Evolutionary conservation across 1,140 invertebrate genomes (phyloP).

Genomic region (Muscidifurax raptorellus): DNA sequence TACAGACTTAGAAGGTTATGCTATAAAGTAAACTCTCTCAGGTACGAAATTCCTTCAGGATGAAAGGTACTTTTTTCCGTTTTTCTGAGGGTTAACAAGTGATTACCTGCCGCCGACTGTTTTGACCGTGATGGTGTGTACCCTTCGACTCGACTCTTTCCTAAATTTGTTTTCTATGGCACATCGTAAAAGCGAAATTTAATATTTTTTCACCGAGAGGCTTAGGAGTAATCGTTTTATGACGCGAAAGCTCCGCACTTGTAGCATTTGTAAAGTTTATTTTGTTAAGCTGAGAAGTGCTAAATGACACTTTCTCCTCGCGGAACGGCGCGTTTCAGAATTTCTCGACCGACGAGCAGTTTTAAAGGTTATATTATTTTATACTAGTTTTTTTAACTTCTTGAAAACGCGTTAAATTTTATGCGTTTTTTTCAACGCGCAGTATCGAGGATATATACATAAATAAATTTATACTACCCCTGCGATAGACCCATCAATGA

Average conservation of each 20-base stretch:
- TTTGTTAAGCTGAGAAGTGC: neutral
- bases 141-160: conserved; percentile 30
- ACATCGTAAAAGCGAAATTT: conserved; percentile 47
- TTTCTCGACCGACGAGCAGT: neutral
- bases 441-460: neutral
- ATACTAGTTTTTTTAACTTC: no score
- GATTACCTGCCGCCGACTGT: conserved; percentile 38
- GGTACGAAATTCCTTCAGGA: conserved; percentile 26
- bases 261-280: neutral
- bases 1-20: neutral
- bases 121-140: conserved; percentile 35
- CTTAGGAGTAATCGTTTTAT: conserved; percentile 33
- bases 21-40: conserved; percentile 18
- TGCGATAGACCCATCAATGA: conserved; percentile 23
- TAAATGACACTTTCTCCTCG: neutral
- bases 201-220: conserved; percentile 17
- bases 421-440: neutral
- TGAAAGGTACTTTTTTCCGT: conserved; percentile 4
- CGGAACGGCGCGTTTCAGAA: neutral
- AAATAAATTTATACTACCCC: conserved; percentile 8
- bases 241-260: conserved; percentile 8
- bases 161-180: conserved; percentile 36
- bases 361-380: no score
- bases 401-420: neutral
- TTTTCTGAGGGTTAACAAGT: conserved; percentile 37